Conservation (phyloP, 2,888 invertebrate genomes). For the Autographa pulchrina region DNA sequence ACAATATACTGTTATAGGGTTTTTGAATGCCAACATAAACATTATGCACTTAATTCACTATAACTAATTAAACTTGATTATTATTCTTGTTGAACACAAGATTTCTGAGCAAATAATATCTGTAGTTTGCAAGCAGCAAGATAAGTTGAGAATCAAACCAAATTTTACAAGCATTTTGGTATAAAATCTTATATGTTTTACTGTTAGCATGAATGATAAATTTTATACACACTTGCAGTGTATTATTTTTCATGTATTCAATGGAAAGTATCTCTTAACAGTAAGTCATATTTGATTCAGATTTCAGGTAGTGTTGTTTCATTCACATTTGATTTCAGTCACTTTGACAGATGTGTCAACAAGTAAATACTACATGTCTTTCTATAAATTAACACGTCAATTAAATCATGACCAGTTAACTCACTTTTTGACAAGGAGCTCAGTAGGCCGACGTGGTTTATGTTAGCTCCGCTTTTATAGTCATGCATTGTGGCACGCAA, state of each 20-base stretch:
- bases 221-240: conserved; percentile 12
- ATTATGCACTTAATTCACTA: not conserved
- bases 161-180: conserved; percentile 31
- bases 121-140: conserved; percentile 36
- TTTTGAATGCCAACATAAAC: not conserved
- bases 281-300: conserved; percentile 35
- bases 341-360: conserved; percentile 35
- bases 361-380: conserved; percentile 42
- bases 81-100: conserved; percentile 16
- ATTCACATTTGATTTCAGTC: conserved; percentile 30
- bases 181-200: conserved; percentile 43
- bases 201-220: conserved; percentile 21
- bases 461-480: conserved; percentile 85
- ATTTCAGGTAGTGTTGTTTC: conserved; percentile 28
- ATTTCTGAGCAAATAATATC: conserved; percentile 17
- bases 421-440: conserved; percentile 86
- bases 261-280: conserved; percentile 30
- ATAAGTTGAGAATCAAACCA: conserved; percentile 24
- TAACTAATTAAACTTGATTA: conserved; percentile 9
- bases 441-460: conserved; percentile 85
- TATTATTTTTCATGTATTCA: conserved; percentile 16
- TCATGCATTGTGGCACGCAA: conserved; percentile 85
- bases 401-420: conserved; percentile 69
- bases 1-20: not conserved
- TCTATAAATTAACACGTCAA: conserved; percentile 58